These are phyloP conservation scores for Emmelina monodactyla DNA, from an alignment of 2,888 invertebrate genomes.

Conservation along the genomic window DNA sequence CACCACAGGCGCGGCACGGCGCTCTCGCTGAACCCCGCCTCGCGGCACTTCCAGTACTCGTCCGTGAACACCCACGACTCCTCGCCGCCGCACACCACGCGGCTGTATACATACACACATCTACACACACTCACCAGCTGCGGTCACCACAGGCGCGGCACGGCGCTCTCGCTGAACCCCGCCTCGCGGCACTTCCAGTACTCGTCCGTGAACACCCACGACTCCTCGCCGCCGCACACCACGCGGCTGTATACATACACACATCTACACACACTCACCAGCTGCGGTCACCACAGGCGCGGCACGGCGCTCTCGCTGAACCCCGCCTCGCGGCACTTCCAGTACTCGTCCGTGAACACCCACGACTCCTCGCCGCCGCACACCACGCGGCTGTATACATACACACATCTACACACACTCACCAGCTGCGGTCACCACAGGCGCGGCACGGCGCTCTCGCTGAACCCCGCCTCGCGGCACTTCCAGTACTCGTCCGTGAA, in stretches of 20 bases:
- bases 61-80: conserved; percentile 77
- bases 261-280: conserved; percentile 20
- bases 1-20: conserved; percentile 72
- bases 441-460: conserved; percentile 60
- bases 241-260: conserved; percentile 48
- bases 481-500: conserved; percentile 82
- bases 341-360: conserved; percentile 79
- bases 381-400: conserved; percentile 44
- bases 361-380: conserved; percentile 69
- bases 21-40: conserved; percentile 69
- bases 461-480: conserved; percentile 72
- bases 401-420: conserved; percentile 20
- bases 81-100: conserved; percentile 52
- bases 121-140: conserved; percentile 18
- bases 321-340: conserved; percentile 74
- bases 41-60: conserved; percentile 79
- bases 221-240: conserved; percentile 62
- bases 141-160: conserved; percentile 72
- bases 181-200: conserved; percentile 79
- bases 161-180: conserved; percentile 68
- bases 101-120: conserved; percentile 43
- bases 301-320: conserved; percentile 68
- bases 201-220: conserved; percentile 75
- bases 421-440: conserved; percentile 67
- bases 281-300: conserved; percentile 69